Percentiles rank a stretch among this genome's conserved stretches.
These are phyloP conservation scores for Hirtodrosophila confusa DNA, from an alignment of 2,888 invertebrate species.

Conservation along the genomic window DNA sequence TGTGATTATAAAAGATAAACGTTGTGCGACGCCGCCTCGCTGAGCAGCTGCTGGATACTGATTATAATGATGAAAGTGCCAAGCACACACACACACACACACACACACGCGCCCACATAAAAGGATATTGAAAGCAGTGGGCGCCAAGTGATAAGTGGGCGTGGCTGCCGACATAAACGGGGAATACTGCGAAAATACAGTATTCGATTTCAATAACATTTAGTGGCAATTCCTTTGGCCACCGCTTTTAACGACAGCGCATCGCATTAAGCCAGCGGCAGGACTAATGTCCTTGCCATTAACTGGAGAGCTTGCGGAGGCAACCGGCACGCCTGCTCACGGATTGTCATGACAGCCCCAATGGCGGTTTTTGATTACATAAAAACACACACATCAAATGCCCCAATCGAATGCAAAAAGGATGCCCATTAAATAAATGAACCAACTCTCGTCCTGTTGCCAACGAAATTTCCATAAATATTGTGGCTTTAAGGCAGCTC, in stretches of 20 bases:
- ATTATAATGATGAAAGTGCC: slow-evolving; percentile 12
- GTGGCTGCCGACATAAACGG: slow-evolving; percentile 22
- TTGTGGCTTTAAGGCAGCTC: slow-evolving; percentile 16
- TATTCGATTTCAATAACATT: slow-evolving; percentile 77
- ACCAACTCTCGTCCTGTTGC: slow-evolving; percentile 13
- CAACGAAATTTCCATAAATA: slow-evolving; percentile 5
- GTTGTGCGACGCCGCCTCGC: slow-evolving; percentile 15
- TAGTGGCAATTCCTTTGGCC: slow-evolving; percentile 67
- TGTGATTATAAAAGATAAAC: slow-evolving; percentile 60
- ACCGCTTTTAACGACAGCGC: slow-evolving; percentile 64
- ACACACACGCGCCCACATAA: slow-evolving; percentile 16
- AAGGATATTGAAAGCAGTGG: slow-evolving; percentile 37
- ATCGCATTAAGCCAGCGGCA: slow-evolving; percentile 41
- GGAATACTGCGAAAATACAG: slow-evolving; percentile 13
- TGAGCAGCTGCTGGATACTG: slow-evolving; percentile 5
- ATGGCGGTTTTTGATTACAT: slow-evolving; percentile 42
- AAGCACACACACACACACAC: slow-evolving; percentile 4
- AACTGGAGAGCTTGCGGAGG: slow-evolving; percentile 20
- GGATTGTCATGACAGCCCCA: slow-evolving; percentile 22
- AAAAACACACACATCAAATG: slow-evolving; percentile 21
- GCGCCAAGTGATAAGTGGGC: slow-evolving; percentile 29
- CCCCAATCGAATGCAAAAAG: slow-evolving; percentile 36
- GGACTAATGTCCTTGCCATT: slow-evolving; percentile 53
- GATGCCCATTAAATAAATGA: slow-evolving; percentile 52
- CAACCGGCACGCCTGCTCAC: slow-evolving; percentile 3